Evolutionary conservation across 2,113 vertebrate species (phyloP).

Genomic region (Ammodytes dubius): DNA sequence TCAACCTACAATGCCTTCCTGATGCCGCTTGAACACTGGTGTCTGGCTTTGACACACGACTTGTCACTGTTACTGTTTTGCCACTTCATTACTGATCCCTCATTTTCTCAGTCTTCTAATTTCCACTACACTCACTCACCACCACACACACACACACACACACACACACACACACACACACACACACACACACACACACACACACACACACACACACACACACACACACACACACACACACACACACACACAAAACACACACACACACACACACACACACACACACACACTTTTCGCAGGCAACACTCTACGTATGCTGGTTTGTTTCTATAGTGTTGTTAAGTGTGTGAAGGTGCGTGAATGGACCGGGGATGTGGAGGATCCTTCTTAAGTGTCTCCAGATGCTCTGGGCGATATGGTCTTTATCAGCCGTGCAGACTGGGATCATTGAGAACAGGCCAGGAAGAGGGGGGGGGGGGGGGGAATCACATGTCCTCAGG

Average conservation of each 20-base stretch:
- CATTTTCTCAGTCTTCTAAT: no score
- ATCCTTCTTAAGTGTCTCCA: slow-evolving; percentile 74
- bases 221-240: no score
- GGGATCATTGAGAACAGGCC: slow-evolving; percentile 73
- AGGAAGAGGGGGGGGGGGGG: slow-evolving; percentile 60
- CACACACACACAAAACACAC: no score
- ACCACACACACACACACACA: no score
- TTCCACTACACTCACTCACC: no score
- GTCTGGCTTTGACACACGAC: not conserved
- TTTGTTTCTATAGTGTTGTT: slow-evolving; percentile 19
- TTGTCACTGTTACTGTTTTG: no score
- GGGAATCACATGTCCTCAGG: slow-evolving; percentile 57
- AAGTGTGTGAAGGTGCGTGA: slow-evolving; percentile 36
- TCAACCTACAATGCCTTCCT: not conserved
- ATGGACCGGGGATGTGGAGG: slow-evolving; percentile 51
- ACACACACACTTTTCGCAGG: no score
- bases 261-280: not conserved
- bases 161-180: no score
- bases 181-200: no score
- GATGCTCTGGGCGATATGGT: slow-evolving; percentile 75
- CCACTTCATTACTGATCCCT: no score
- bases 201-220: no score
- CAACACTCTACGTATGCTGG: not conserved
- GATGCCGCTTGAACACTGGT: not conserved
- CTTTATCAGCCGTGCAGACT: slow-evolving; percentile 74